A percentile compares a stretch with the other conserved stretches of the same genome.
Conservation (phyloP, 2,113 vertebrate species). For the Varanus komodoensis region DNA sequence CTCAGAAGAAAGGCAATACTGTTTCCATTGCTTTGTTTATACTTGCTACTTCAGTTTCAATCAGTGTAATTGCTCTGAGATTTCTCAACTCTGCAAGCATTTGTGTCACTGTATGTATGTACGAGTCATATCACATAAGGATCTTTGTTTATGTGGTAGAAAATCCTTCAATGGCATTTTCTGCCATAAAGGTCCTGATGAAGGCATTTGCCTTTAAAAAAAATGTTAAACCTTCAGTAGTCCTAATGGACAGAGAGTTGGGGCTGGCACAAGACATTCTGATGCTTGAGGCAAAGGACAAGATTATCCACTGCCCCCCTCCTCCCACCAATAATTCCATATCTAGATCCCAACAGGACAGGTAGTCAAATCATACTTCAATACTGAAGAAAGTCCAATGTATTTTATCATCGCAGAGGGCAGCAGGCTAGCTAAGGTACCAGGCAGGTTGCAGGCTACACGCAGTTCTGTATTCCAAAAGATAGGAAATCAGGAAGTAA, state of each 20-base stretch:
- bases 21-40: slow-evolving; percentile 12
- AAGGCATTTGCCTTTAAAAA: background rate
- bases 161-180: background rate
- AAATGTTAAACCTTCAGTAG: background rate
- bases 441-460: too few relatives aligned
- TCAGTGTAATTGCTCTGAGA: background rate
- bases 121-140: background rate
- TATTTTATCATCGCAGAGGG: background rate
- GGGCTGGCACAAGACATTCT: background rate
- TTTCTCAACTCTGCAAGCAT: background rate
- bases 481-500: too few relatives aligned
- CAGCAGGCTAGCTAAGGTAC: background rate
- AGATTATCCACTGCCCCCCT: too few relatives aligned
- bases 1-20: slow-evolving; percentile 8
- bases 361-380: too few relatives aligned
- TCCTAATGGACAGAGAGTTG: background rate
- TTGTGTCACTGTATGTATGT: background rate
- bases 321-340: background rate
- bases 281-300: background rate
- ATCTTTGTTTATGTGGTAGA: background rate
- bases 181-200: background rate
- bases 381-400: background rate
- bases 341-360: background rate
- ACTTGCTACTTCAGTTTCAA: slow-evolving; percentile 14
- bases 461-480: too few relatives aligned